Base-by-base conservation (phyloP, 1,140 invertebrate species). In the Danaus melanippus region DNA sequence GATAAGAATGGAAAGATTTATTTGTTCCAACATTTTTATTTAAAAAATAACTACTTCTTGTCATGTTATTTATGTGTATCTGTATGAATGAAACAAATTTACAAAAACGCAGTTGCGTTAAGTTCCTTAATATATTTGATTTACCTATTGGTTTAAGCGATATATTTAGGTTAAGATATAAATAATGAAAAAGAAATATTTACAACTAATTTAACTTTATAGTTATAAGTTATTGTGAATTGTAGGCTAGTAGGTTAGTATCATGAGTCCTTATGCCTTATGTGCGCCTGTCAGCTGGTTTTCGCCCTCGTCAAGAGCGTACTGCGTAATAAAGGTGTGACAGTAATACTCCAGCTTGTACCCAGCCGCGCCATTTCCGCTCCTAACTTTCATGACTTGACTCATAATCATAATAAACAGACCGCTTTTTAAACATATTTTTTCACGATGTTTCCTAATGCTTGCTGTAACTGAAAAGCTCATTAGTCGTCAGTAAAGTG, bases 381-480 rank as follows among this genome's bases (percentile, higher is more conserved):
- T 61, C 74, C 66, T 79, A 79, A 84, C 76, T 79, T 84, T 75
- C 68, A 71, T 71, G 70, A 74, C 79, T 79, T 76, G 67, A 67
- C 65, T 78, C 71, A 66, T 74, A 84, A 81, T 78, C 72, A 76
- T 72, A 81, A 81, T 76, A 82, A 80, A 82, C 72, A 69, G 74
- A 61, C 67, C 67, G 69, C 68, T 69, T 84, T 73, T 69, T 66
- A 69, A 72, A 63, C 56, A 64, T 64, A 76, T 73, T 68, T 69
- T 69, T 60, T 40, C 41, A 51, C 56, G 42, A 52, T 52, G 12
- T 56, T 56, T 56, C n/a, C 50, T 56, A 60, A 56, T 50, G 52
- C 56, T 52, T 56, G 44, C 15, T 48, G 48, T 43, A 60, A 56
- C 44, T 50, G 49, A 12, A 46, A 47, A 56, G 40, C 53, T 60